Evolutionary conservation across 2,797 vertebrate species (phyloP).

Genomic region (Potorous gilbertii): DNA sequence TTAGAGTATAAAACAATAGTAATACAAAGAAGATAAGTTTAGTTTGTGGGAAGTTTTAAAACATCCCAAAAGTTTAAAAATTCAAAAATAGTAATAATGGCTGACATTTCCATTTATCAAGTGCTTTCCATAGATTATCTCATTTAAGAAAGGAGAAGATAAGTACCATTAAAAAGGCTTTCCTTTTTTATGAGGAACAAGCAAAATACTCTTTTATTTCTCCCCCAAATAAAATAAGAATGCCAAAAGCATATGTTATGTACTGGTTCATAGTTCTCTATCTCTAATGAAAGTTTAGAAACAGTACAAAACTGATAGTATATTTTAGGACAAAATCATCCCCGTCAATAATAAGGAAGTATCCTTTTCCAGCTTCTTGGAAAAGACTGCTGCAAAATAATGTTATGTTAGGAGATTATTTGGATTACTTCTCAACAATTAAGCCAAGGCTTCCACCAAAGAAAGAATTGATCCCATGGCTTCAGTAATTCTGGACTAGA

Average conservation of each 20-base stretch:
- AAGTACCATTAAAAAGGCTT: not conserved
- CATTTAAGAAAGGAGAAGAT: not conserved
- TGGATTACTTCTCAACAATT: not conserved
- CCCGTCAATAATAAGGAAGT: not conserved
- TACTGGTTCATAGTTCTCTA: not conserved
- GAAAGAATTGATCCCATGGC: accelerated
- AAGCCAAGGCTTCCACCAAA: not conserved
- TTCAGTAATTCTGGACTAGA: not conserved
- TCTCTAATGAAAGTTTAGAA: not conserved
- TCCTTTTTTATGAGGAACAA: not conserved
- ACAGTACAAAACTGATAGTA: not conserved
- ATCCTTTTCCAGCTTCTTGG: not conserved
- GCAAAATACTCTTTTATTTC: not conserved
- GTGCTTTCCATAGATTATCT: not conserved
- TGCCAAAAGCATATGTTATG: not conserved
- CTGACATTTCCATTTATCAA: not conserved
- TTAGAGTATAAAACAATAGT: not conserved
- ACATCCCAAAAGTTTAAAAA: constrained; percentile 23
- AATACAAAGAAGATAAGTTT: constrained; percentile 20
- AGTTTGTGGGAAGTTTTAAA: not conserved
- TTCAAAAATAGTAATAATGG: not conserved
- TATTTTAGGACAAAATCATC: not conserved
- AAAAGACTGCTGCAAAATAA: not conserved
- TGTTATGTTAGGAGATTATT: not conserved
- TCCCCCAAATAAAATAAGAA: not conserved